Base-by-base conservation (phyloP, 1,140 invertebrate genomes). In the Aplysia californica region DNA sequence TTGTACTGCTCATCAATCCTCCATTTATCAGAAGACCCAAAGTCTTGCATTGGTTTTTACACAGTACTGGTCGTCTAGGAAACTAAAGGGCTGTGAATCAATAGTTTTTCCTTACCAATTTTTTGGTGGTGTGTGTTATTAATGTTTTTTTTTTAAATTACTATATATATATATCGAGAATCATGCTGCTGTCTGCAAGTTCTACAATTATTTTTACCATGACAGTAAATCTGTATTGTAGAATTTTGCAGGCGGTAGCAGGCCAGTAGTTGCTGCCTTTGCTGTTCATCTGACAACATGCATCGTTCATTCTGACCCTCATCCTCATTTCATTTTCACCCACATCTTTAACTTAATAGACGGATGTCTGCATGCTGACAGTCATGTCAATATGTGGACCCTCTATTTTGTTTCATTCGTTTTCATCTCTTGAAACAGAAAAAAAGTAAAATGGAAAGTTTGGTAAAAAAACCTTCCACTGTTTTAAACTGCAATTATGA, bases 1-100 rank as follows among this genome's bases (percentile, higher is more conserved):
- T 50, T 36, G 56, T 68, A 70, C 33, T 41, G 31, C 38, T 65
- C 69, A 71, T 61, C 31, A n/a, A n/a, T n/a, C n/a, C n/a, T n/a
- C n/a, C n/a, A n/a, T n/a, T n/a, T n/a, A n/a, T n/a, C n/a, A n/a
- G n/a, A n/a, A n/a, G n/a, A n/a, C n/a, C n/a, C n/a, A n/a, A n/a
- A n/a, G n/a, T n/a, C n/a, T 38, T 29, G 39, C 59, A 31, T 61
- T 71, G 67, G 56, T 61, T 77, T 71, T 61, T 76, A 69, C 64
- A 31, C 31, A 55, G 59, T 65, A 65, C 23, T 71, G 68, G 75
- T 77, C 66, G n/a, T 36, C 58, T 72, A 41, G 61, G 39, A 65
- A 75, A 75, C 39, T 50, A 26, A 75, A 75, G 61, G 72, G 72
- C 72, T 75, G 72, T 75, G 72, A 75, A 50, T 50, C n/a, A 15